These are phyloP conservation scores for Nycticorax nycticorax DNA, from an alignment of 2,113 vertebrate genomes.

Conservation along the genomic window DNA sequence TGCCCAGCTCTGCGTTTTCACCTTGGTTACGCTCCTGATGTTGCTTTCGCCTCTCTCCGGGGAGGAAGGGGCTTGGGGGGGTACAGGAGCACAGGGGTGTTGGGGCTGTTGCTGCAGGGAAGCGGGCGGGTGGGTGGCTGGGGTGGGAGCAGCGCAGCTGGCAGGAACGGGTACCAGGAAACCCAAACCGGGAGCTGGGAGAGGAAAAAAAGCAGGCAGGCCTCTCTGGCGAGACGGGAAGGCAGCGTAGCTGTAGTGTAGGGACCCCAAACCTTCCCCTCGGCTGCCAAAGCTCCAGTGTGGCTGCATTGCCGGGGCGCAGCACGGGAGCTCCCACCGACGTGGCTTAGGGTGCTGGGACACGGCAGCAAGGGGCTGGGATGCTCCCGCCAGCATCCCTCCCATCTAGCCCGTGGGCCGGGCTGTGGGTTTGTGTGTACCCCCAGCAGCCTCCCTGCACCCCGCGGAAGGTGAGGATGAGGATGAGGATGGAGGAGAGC, in stretches of 20 bases:
- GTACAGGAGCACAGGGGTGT: not conserved
- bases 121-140: not conserved
- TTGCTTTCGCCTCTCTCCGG: not conserved
- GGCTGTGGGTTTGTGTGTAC: no score
- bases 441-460: not conserved
- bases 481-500: not conserved
- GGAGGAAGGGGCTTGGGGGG: not conserved
- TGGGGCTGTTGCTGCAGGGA: not conserved
- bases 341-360: rapidly evolving
- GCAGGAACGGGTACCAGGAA: not conserved
- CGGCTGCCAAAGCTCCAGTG: not conserved
- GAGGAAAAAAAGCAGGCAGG: not conserved
- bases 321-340: not conserved
- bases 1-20: not conserved
- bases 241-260: not conserved
- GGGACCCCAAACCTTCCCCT: not conserved
- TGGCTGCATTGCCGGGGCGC: not conserved
- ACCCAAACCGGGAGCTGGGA: not conserved
- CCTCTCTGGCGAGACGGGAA: rapidly evolving
- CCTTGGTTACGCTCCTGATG: not conserved
- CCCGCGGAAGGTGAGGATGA: not conserved
- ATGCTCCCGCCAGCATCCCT: not conserved
- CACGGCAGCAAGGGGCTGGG: not conserved
- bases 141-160: not conserved
- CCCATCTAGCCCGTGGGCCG: rapidly evolving